phyloP scores from a whole-genome alignment of 2,888 invertebrate genomes.

The Alentia gelatinosa region DNA sequence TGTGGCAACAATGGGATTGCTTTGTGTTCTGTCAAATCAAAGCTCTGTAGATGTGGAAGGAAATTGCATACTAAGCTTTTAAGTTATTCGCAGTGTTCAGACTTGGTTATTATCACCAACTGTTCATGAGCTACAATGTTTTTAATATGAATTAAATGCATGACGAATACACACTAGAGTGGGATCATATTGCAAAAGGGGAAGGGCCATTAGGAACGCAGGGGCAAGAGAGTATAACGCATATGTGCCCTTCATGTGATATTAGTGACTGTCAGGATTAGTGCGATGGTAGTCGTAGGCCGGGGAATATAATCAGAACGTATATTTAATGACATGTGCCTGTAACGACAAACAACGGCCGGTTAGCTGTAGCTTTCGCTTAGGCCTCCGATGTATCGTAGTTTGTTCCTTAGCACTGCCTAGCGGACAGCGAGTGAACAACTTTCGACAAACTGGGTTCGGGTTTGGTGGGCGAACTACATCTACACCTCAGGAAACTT shows the following conservation, averaged over 20 bases:
- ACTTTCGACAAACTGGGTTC: not conserved
- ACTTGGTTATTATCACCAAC: too few species aligned
- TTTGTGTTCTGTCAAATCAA: too few species aligned
- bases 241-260: slow-evolving; percentile 15
- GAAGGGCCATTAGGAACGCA: not conserved
- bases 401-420: too few species aligned
- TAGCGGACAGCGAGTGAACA: too few species aligned
- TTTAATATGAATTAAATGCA: too few species aligned
- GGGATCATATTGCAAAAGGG: not conserved
- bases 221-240: not conserved
- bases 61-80: too few species aligned
- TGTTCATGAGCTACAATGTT: too few species aligned
- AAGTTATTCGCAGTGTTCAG: too few species aligned
- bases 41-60: too few species aligned
- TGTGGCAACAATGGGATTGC: too few species aligned
- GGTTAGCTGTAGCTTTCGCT: not conserved
- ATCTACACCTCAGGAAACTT: not conserved
- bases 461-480: not conserved
- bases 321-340: slow-evolving; percentile 22
- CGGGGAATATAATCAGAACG: not conserved
- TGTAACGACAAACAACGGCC: not conserved
- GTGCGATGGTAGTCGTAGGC: not conserved
- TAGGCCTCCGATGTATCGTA: not conserved
- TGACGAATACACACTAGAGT: too few species aligned
- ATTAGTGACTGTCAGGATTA: not conserved